phyloP scores from a whole-genome alignment of 2,113 vertebrate species.

The Atrichornis clamosus region DNA sequence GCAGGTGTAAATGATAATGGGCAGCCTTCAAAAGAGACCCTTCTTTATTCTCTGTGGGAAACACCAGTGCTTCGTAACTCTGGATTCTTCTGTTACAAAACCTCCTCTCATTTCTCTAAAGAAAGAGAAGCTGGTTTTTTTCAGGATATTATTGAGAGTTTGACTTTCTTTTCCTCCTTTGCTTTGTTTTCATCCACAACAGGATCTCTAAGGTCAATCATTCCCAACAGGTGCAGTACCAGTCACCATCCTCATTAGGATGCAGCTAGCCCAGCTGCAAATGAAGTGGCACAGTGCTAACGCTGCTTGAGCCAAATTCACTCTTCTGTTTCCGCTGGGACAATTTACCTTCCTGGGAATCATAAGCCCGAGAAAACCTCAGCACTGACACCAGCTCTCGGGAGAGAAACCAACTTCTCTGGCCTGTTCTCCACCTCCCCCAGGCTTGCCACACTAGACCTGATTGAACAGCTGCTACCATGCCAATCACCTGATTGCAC shows the following conservation, averaged over 20 bases:
- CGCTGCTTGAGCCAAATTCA: background rate
- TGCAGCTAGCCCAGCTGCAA: background rate
- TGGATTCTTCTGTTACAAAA: background rate
- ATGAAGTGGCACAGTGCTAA: background rate
- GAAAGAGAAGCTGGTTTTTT: background rate
- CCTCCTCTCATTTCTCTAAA: background rate
- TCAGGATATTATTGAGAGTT: background rate
- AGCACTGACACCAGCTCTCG: rapidly evolving
- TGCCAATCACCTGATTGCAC: background rate
- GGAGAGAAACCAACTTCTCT: background rate
- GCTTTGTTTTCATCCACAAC: background rate
- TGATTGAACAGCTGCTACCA: background rate
- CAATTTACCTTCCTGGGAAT: background rate
- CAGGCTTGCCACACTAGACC: background rate
- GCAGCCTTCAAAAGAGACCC: background rate
- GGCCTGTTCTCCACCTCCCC: background rate
- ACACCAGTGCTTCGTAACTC: background rate
- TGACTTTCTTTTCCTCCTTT: background rate
- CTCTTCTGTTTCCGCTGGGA: background rate
- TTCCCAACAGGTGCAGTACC: background rate
- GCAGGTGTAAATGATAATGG: background rate
- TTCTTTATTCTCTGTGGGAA: background rate
- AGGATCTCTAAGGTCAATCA: background rate
- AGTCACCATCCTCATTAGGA: background rate
- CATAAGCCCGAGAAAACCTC: background rate